Evolutionary conservation across 2,888 invertebrate genomes (phyloP).

Genomic region (Lasioglossum zephyrum): DNA sequence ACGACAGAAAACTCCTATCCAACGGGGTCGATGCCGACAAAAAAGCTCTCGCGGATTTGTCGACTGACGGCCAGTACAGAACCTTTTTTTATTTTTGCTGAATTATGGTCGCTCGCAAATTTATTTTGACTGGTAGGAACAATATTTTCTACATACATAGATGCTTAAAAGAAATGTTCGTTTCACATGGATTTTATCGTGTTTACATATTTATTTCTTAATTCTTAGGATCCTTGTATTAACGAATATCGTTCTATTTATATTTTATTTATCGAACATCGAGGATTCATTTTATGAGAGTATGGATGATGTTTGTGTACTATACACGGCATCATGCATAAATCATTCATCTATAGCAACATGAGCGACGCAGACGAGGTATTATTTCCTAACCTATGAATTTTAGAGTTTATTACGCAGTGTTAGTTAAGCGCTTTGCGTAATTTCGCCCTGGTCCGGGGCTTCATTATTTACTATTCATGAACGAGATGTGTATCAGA

Average conservation of each 20-base stretch:
- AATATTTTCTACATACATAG: not conserved
- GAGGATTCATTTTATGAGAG: not conserved
- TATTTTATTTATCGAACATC: not conserved
- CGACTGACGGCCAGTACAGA: not conserved
- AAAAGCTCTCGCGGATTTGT: not conserved
- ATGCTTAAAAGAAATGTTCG: not conserved
- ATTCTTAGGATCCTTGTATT: not conserved
- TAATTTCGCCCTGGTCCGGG: not conserved
- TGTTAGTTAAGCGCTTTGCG: conserved; percentile 1
- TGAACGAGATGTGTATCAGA: not conserved
- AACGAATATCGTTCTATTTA: not conserved
- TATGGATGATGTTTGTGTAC: not conserved
- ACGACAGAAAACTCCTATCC: not conserved
- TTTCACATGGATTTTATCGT: not conserved
- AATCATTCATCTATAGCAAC: not conserved
- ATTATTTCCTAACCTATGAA: not conserved
- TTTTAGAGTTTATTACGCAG: not conserved
- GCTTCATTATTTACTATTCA: not conserved
- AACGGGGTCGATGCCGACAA: not conserved
- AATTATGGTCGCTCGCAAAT: not conserved
- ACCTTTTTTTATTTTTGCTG: not conserved
- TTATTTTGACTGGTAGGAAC: not conserved
- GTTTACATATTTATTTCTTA: not conserved
- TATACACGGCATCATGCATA: not conserved
- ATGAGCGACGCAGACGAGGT: not conserved